These are phyloP conservation scores for Garrulus glandarius DNA, from an alignment of 2,797 vertebrate species.

Conservation along the genomic window DNA sequence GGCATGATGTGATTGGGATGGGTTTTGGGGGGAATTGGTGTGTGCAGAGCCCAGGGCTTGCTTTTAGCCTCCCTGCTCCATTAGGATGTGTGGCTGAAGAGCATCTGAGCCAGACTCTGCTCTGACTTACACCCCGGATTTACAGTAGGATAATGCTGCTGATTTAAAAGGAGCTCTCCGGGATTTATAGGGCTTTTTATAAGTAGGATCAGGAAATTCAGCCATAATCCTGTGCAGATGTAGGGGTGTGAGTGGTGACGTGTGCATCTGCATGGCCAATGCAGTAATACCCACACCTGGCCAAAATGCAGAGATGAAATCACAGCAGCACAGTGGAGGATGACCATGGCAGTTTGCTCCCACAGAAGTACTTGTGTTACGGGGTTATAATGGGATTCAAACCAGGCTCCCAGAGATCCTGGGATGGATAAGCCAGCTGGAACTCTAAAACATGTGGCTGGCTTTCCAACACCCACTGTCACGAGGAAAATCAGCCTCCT, in stretches of 20 bases:
- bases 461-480: neutral
- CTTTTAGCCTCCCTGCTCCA: neutral
- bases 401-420: neutral
- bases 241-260: neutral
- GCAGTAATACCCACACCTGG: neutral
- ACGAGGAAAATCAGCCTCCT: neutral
- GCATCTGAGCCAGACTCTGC: neutral
- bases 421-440: neutral
- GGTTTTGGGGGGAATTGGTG: neutral
- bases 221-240: constrained; percentile 8
- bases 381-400: neutral
- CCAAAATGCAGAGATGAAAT: fast-evolving
- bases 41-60: neutral
- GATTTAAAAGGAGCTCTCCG: neutral
- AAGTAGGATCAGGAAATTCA: constrained; percentile 12
- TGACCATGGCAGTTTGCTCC: neutral
- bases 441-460: neutral
- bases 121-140: neutral
- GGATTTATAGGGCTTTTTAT: constrained; percentile 24
- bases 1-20: neutral
- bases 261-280: neutral
- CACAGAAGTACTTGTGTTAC: neutral
- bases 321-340: neutral
- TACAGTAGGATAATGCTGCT: neutral
- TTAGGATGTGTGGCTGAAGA: neutral